Conservation (phyloP, 2,888 invertebrate genomes). For the Omphaloscelis lunosa region DNA sequence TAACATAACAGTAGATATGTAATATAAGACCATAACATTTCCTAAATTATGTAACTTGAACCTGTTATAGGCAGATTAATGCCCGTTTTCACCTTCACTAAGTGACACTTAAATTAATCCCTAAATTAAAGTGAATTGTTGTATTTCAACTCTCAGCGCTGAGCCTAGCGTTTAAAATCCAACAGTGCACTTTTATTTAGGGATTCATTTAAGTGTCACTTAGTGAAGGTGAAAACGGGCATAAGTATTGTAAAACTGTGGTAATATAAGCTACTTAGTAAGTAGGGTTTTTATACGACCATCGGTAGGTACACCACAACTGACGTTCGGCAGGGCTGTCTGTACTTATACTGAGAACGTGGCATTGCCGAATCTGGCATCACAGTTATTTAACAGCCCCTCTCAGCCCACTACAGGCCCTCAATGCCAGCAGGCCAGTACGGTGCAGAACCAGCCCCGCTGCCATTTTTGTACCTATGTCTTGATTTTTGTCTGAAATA, state of each 20-base stretch:
- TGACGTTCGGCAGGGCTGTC: background rate
- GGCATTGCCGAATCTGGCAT: background rate
- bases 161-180: no score
- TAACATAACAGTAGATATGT: background rate
- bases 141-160: no score
- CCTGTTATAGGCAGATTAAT: background rate
- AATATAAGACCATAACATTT: slow-evolving; percentile 1
- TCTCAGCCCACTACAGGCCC: background rate
- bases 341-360: slow-evolving; percentile 7
- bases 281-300: background rate
- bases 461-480: no score
- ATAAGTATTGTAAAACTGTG: slow-evolving; percentile 2
- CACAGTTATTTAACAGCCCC: background rate
- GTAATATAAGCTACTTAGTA: background rate
- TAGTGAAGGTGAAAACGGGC: no score
- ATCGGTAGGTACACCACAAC: background rate
- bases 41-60: slow-evolving; percentile 3
- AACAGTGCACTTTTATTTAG: no score
- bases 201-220: no score
- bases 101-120: no score
- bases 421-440: background rate
- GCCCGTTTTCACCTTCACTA: no score
- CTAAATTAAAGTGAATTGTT: no score
- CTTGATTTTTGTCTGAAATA: no score
- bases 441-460: background rate